Evolutionary conservation across 2,797 vertebrate genomes (phyloP).

Genomic region (Etheostoma perlongum): DNA sequence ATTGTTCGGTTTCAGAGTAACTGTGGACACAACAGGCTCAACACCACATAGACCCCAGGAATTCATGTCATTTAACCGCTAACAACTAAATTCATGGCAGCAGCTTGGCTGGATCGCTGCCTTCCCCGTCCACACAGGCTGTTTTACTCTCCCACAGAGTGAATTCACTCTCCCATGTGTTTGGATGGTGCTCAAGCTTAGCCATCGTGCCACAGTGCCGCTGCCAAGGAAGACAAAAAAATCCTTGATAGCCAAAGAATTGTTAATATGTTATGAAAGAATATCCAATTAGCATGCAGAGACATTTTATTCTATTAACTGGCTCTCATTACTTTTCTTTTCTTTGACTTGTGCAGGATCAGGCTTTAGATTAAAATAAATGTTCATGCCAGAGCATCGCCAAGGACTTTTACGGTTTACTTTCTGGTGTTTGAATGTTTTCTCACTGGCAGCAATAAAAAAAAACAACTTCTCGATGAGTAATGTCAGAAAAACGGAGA

Average conservation of each 20-base stretch:
- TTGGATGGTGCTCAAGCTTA: slow-evolving; percentile 65
- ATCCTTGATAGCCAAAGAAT: slow-evolving; percentile 46
- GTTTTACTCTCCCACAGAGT: slow-evolving; percentile 73
- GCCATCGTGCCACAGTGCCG: slow-evolving; percentile 37
- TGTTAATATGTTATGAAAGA: slow-evolving; percentile 49
- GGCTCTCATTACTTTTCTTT: not conserved
- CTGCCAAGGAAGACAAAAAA: slow-evolving; percentile 50
- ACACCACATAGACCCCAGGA: slow-evolving; percentile 27
- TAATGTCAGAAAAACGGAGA: slow-evolving; percentile 35
- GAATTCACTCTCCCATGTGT: slow-evolving; percentile 73
- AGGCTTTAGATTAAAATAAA: not conserved
- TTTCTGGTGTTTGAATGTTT: slow-evolving; percentile 15
- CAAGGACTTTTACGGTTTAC: slow-evolving; percentile 35
- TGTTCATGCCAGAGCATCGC: not conserved
- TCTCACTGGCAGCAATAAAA: slow-evolving; percentile 30
- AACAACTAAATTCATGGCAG: slow-evolving; percentile 56
- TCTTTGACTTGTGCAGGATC: not conserved
- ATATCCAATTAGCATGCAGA: slow-evolving; percentile 31
- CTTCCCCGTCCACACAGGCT: slow-evolving; percentile 54
- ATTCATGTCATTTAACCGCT: slow-evolving; percentile 45
- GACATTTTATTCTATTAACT: slow-evolving; percentile 18
- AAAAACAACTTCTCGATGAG: slow-evolving; percentile 29
- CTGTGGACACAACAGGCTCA: slow-evolving; percentile 15
- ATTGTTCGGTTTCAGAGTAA: too few species aligned
- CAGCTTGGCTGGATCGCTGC: slow-evolving; percentile 79